phyloP scores from a whole-genome alignment of 2,113 vertebrate genomes.

The Gasterosteus aculeatus region DNA sequence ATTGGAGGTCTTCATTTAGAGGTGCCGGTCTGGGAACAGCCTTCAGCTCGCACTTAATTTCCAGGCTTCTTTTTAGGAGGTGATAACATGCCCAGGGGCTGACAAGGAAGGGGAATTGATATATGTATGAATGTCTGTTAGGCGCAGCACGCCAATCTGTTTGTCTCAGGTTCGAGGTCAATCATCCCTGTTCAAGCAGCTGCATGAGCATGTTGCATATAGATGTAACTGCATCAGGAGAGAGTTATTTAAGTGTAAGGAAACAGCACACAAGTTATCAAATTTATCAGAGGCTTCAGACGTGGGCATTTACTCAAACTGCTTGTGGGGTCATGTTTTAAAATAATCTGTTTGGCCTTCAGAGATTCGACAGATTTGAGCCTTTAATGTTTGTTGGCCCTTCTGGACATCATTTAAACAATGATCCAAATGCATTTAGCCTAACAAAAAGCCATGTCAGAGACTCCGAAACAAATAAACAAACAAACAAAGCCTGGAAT shows the following conservation, averaged over 20 bases:
- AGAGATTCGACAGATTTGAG: not conserved
- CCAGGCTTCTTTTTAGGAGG: conserved; percentile 59
- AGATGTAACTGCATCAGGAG: not conserved
- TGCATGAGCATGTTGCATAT: conserved; percentile 30
- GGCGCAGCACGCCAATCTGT: conserved; percentile 27
- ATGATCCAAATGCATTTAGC: not conserved
- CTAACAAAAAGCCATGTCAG: conserved; percentile 2
- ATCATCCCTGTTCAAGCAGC: conserved; percentile 35
- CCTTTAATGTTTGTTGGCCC: not conserved
- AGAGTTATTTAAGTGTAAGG: conserved; percentile 27
- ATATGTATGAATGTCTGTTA: conserved; percentile 46
- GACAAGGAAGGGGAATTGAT: conserved; percentile 65
- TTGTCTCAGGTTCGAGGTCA: conserved; percentile 48
- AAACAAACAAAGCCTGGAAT: conserved; percentile 1
- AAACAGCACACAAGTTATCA: conserved; percentile 15
- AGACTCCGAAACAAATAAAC: conserved; percentile 13
- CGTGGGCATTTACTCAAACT: not conserved
- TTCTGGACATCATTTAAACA: not conserved
- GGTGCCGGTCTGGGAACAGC: conserved; percentile 58
- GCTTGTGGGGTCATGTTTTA: not conserved
- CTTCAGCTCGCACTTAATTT: conserved; percentile 64
- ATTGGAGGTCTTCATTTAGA: conserved; percentile 71
- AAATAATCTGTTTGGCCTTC: not conserved
- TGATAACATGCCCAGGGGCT: conserved; percentile 75
- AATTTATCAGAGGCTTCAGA: conserved; percentile 5